These are phyloP conservation scores for Drosophila sturtevanti DNA, from an alignment of 1,140 invertebrate species.

Conservation along the genomic window DNA sequence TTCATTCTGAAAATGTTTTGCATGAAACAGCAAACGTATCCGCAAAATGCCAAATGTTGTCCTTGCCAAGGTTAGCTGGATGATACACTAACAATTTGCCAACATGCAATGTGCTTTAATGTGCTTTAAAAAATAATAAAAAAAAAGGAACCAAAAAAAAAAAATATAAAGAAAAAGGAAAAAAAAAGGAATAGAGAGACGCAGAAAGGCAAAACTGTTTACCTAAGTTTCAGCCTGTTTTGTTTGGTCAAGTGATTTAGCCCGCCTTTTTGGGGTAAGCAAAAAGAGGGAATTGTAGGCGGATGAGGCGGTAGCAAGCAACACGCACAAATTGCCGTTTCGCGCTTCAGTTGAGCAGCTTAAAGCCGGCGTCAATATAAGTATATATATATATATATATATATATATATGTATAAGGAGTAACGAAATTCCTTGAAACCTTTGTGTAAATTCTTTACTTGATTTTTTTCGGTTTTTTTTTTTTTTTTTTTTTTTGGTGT, in stretches of 20 bases:
- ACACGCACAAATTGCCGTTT: conserved; percentile 75
- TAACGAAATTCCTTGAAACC: conserved; percentile 61
- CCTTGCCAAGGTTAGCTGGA: conserved; percentile 35
- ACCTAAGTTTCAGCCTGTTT: conserved; percentile 20
- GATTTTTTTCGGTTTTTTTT: no score
- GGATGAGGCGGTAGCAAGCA: conserved; percentile 50
- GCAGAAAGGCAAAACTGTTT: conserved; percentile 16
- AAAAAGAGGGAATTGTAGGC: not conserved
- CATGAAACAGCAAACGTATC: not conserved
- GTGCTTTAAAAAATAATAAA: conserved; percentile 30
- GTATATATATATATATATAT: conserved; percentile 40
- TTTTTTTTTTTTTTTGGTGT: no score
- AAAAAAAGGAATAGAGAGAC: not conserved
- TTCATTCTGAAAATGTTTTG: conserved; percentile 31
- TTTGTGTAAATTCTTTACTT: conserved; percentile 64
- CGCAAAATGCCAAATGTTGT: conserved; percentile 3
- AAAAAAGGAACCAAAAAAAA: not conserved
- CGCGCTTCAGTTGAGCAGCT: conserved; percentile 78
- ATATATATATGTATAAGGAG: no score
- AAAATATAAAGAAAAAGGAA: no score
- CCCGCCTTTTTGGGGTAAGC: conserved; percentile 43
- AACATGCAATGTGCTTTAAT: conserved; percentile 52
- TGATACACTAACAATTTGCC: conserved; percentile 62
- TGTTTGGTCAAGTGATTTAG: conserved; percentile 54
- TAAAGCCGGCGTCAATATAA: conserved; percentile 74